Conservation (phyloP, 2,113 vertebrate genomes). For the Pangasianodon gigas region DNA sequence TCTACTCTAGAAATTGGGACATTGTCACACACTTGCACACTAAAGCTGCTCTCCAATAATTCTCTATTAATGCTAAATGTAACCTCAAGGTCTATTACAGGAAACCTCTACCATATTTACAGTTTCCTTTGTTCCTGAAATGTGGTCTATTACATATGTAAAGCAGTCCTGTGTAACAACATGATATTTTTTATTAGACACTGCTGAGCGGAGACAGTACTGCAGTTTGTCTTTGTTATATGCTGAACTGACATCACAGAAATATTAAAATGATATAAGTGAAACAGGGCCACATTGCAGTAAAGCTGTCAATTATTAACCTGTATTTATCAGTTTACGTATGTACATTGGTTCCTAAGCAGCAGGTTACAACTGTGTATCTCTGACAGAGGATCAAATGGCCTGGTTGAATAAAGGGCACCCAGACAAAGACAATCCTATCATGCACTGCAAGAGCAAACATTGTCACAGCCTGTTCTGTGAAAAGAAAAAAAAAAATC, state of each 20-base stretch:
- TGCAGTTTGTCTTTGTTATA: neutral
- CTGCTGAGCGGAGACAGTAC: neutral
- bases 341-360: neutral
- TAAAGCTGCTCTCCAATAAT: no score
- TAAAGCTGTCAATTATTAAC: constrained; percentile 11
- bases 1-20: neutral
- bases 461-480: neutral
- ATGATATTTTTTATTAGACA: neutral
- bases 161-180: neutral
- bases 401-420: neutral
- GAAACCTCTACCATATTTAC: neutral
- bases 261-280: constrained; percentile 1
- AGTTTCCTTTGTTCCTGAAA: neutral
- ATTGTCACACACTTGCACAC: neutral
- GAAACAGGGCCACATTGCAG: neutral
- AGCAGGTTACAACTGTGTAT: neutral
- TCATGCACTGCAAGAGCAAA: constrained; percentile 26
- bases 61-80: neutral
- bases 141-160: neutral
- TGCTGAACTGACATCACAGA: neutral
- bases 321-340: neutral
- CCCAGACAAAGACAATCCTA: constrained; percentile 7
- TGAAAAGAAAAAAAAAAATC: neutral
- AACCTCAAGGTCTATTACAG: neutral
- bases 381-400: constrained; percentile 8